These are phyloP conservation scores for Camelus dromedarius DNA, from an alignment of 2,113 vertebrate species.

Conservation along the genomic window DNA sequence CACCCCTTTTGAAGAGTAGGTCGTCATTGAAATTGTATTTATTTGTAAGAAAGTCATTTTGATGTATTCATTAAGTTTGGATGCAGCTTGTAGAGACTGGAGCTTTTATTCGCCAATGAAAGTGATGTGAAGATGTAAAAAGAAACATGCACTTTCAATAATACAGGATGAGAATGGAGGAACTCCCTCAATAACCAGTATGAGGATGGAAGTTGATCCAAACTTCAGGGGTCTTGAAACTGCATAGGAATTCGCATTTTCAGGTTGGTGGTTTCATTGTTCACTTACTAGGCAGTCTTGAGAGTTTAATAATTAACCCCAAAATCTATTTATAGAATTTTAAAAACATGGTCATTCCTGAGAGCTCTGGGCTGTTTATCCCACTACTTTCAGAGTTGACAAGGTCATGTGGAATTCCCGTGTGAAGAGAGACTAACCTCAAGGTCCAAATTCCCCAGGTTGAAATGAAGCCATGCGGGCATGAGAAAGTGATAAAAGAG, in stretches of 20 bases:
- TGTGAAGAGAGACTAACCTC: constrained; percentile 77
- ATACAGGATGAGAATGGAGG: neutral
- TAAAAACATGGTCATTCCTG: constrained; percentile 66
- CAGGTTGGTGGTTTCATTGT: constrained; percentile 16
- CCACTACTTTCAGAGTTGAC: constrained; percentile 79
- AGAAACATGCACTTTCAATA: neutral
- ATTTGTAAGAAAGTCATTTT: neutral
- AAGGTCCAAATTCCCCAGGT: constrained; percentile 48
- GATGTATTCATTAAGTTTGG: neutral
- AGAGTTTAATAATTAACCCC: constrained; percentile 67
- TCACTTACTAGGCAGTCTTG: constrained; percentile 62
- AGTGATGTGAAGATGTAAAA: neutral
- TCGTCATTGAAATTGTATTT: neutral
- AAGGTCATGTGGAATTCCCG: constrained; percentile 85
- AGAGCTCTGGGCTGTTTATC: constrained; percentile 81
- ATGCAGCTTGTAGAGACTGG: neutral
- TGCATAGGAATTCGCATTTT: neutral
- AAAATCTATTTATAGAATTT: constrained; percentile 86
- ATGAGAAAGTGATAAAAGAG: constrained; percentile 66
- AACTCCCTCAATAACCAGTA: neutral
- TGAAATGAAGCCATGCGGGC: neutral
- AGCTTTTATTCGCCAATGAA: neutral
- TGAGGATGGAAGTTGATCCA: neutral
- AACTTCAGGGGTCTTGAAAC: neutral
- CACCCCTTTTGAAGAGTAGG: neutral